A percentile compares a stretch with the other conserved stretches of the same genome.
Conservation (phyloP, 2,113 vertebrate genomes). For the Phodopus roborovskii region DNA sequence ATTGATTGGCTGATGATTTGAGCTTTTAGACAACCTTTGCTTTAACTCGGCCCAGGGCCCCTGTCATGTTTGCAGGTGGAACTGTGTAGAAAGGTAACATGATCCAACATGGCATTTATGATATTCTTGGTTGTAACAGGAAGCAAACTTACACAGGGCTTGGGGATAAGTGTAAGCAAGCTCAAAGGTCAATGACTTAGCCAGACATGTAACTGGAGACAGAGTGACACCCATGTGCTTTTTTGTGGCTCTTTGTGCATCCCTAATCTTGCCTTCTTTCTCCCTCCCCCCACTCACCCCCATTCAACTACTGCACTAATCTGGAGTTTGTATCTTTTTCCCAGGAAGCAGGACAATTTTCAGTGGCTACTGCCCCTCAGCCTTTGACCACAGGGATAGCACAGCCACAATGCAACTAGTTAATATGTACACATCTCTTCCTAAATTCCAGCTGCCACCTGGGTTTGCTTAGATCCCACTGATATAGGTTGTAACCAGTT, state of each 20-base stretch:
- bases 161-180: not conserved
- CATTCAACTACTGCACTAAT: not conserved
- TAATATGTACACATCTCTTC: not conserved
- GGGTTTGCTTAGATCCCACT: not conserved
- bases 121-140: not conserved
- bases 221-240: not conserved
- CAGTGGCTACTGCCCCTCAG: not conserved
- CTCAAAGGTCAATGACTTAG: conserved; percentile 38
- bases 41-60: not conserved
- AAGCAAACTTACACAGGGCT: not conserved
- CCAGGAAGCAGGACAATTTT: not conserved
- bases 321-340: not conserved
- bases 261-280: not conserved
- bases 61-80: not conserved
- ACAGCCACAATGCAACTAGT: not conserved
- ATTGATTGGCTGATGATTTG: not conserved
- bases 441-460: not conserved
- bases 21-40: not conserved
- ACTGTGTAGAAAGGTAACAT: conserved; percentile 11
- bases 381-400: not conserved
- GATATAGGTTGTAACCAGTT: not conserved
- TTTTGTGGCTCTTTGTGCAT: not conserved
- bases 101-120: conserved; percentile 36
- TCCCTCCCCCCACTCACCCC: not conserved
- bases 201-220: not conserved